Base-by-base conservation (phyloP, 1,140 invertebrate species). In the Ceratoteleas bidentatus region DNA sequence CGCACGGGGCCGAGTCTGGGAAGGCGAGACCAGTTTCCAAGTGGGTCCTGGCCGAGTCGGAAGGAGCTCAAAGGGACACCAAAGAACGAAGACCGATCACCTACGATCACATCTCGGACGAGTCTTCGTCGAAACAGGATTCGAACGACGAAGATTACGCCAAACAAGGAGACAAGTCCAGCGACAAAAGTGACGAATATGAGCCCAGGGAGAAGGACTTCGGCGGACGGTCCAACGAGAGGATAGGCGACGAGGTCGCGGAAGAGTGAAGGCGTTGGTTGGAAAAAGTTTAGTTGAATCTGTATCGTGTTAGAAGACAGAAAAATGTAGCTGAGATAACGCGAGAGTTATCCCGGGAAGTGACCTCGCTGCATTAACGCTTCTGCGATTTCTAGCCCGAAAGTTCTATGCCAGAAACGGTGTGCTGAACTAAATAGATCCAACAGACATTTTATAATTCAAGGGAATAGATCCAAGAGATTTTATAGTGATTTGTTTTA, bases 21-120 rank as follows among this genome's bases (percentile, higher is more conserved):
- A 50, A 69, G 36, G 38, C 38, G 43, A 79, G 72, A 61, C 68
- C 69, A 61, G 57, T 62, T 74, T 60, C 60, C 1, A 80, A 80
- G 32, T 75, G 66, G 74, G 8, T 36, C 8, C 57, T 56, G 32
- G 32, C 7, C 14, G 69, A 69, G 16, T 65, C 69, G 15, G 52
- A 62, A 9, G 72, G 73, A 13, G 1, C 50, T 32, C 58, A 70
- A 52, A 69, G 24, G 14, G 53, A 62, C 56, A 57, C 64, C 68
- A 77, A 74, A 73, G 69, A 77, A 64, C 34, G n/a, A 13, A 32
- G 49, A 69, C 60, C 72, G 8, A 60, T 61, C 33, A n/a, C 49
- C 9, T 76, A 77, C 13, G 56, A 83, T 33, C 61, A 16, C 8
- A 45, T 68, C 9, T 43, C 38, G 13, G 68, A 62, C 9, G 80